Percentiles rank a stretch among this genome's conserved stretches.
Evolutionary conservation across 92 coral and sea anemone genomes (phyloP).

Genomic region (Palythoa grandiflora): DNA sequence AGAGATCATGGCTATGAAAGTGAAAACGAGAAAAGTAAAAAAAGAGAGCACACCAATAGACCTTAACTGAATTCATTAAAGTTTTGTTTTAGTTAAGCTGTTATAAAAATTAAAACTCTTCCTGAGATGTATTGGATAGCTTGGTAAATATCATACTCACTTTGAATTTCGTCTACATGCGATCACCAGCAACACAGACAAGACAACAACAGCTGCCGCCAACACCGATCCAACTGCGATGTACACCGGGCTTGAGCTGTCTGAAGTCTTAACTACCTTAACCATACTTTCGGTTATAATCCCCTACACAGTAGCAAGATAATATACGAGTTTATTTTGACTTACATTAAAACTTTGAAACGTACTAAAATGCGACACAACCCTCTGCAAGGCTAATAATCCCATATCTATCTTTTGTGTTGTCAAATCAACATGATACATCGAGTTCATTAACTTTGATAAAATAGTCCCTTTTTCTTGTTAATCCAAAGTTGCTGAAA

Average conservation of each 20-base stretch:
- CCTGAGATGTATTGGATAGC: background rate
- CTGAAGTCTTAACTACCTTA: background rate
- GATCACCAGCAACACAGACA: constrained; percentile 9
- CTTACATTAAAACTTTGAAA: too few relatives aligned
- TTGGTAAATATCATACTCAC: background rate
- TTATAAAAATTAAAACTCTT: background rate
- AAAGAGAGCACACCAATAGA: background rate
- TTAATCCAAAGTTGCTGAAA: too few relatives aligned
- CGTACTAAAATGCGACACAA: background rate
- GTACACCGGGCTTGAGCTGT: background rate
- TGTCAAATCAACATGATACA: too few relatives aligned
- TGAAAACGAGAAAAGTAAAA: too few relatives aligned
- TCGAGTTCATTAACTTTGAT: too few relatives aligned
- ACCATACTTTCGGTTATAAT: background rate
- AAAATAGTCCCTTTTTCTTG: too few relatives aligned
- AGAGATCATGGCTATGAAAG: too few relatives aligned
- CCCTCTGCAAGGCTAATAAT: too few relatives aligned
- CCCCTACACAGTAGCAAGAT: background rate
- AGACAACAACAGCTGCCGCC: constrained; percentile 5
- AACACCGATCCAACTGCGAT: constrained; percentile 15
- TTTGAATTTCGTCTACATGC: constrained; percentile 19
- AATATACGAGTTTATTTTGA: background rate
- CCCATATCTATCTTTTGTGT: too few relatives aligned
- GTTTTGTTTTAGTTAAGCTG: background rate
- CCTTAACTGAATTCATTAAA: background rate